A percentile compares a stretch with the other conserved stretches of the same genome.
These are phyloP conservation scores for Ophion ellenae DNA, from an alignment of 2,888 invertebrate genomes.

Conservation along the genomic window DNA sequence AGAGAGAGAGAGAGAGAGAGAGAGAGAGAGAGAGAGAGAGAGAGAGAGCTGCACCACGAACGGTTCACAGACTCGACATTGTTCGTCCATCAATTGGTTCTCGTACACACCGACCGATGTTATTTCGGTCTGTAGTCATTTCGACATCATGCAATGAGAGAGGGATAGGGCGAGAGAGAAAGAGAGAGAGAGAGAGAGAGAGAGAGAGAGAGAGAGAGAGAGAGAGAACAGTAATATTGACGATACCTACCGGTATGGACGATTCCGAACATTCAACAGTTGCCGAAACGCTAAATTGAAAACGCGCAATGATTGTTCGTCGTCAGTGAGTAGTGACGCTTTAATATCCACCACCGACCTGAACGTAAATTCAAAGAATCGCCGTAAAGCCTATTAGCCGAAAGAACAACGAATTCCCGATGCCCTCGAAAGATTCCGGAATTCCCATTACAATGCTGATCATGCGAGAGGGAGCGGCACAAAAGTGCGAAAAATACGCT, in stretches of 20 bases:
- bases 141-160: constrained; percentile 1
- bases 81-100: constrained; percentile 50
- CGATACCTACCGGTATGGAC: not conserved
- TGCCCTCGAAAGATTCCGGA: not conserved
- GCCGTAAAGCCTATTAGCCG: not conserved
- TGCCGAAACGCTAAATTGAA: constrained; percentile 47
- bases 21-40: constrained; percentile 34
- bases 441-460: not conserved
- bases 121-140: constrained; percentile 47
- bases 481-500: not conserved
- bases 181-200: not conserved
- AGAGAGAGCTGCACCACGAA: not conserved
- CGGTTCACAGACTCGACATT: constrained; percentile 45
- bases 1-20: constrained; percentile 20
- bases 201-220: constrained; percentile 5
- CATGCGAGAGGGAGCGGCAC: not conserved
- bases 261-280: constrained; percentile 30
- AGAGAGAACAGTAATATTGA: not conserved
- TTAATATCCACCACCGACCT: constrained; percentile 8
- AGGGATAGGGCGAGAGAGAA: not conserved
- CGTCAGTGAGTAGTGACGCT: constrained; percentile 14
- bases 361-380: constrained; percentile 8
- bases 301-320: constrained; percentile 43
- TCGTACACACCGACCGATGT: constrained; percentile 2
- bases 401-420: not conserved